Conservation (phyloP, 2,888 invertebrate genomes). For the Exocentrus adspersus region DNA sequence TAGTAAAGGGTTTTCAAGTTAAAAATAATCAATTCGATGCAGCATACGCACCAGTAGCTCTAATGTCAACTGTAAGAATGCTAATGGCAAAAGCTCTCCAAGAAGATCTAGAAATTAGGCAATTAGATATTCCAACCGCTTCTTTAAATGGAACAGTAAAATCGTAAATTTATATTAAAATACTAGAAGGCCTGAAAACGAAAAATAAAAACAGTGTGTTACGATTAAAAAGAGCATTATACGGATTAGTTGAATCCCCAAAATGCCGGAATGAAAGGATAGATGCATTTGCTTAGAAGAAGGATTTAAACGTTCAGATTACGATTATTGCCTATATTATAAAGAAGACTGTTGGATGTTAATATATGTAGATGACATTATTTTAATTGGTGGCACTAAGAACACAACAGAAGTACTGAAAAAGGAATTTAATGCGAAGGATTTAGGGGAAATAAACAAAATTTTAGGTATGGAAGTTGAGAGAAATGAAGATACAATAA, state of each 20-base stretch:
- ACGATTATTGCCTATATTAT: conserved; percentile 36
- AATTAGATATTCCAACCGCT: conserved; percentile 29
- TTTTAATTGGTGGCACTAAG: no score
- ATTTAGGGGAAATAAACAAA: no score
- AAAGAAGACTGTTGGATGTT: conserved; percentile 28
- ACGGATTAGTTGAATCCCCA: conserved; percentile 23
- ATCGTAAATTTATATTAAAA: conserved; percentile 26
- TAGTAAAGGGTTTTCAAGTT: conserved; percentile 31
- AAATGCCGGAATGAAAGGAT: conserved; percentile 34
- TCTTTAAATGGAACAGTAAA: conserved; percentile 38
- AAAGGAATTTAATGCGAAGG: no score
- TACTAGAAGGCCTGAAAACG: conserved; percentile 24
- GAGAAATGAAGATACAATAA: no score
- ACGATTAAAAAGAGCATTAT: conserved; percentile 26
- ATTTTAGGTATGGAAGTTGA: no score
- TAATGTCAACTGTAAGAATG: conserved; percentile 12
- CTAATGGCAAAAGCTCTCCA: conserved; percentile 8
- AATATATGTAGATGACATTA: conserved; percentile 36
- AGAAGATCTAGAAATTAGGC: conserved; percentile 5
- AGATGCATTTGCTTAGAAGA: conserved; percentile 30
- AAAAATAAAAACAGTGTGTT: neutral
- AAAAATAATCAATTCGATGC: conserved; percentile 20
- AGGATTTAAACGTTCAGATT: conserved; percentile 27
- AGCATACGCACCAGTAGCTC: conserved; percentile 24
- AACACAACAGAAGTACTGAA: no score